These are phyloP conservation scores for Sapajus apella DNA, from an alignment of 2,113 vertebrate genomes.

Conservation along the genomic window DNA sequence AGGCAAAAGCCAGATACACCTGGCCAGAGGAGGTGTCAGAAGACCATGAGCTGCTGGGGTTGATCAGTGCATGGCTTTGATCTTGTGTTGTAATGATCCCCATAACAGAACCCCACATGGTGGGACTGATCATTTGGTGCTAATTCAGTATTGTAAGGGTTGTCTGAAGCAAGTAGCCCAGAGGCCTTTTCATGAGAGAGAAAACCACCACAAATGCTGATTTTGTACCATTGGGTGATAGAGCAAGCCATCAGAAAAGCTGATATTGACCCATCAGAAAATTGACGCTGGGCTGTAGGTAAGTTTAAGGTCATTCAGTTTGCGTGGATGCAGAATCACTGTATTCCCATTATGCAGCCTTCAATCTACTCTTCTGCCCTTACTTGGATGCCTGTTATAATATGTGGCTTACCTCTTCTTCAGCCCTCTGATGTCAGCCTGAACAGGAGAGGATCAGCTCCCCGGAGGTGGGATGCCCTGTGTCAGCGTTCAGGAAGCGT, in stretches of 20 bases:
- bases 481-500: neutral
- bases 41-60: neutral
- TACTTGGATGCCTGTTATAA: neutral
- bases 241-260: neutral
- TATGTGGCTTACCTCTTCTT: neutral
- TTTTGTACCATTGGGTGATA: accelerated
- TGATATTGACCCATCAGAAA: accelerated
- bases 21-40: neutral
- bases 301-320: neutral
- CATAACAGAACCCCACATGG: neutral
- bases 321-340: neutral
- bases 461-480: accelerated
- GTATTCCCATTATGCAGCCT: neutral
- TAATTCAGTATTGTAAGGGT: neutral
- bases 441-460: neutral
- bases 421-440: too few species aligned
- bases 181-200: neutral
- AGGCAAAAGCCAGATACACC: neutral
- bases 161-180: neutral
- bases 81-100: neutral
- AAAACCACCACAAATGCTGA: neutral
- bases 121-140: neutral
- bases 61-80: neutral
- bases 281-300: neutral
- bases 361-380: neutral